Base-by-base conservation (phyloP, 2,113 vertebrate genomes). In the Chaetura pelagica region DNA sequence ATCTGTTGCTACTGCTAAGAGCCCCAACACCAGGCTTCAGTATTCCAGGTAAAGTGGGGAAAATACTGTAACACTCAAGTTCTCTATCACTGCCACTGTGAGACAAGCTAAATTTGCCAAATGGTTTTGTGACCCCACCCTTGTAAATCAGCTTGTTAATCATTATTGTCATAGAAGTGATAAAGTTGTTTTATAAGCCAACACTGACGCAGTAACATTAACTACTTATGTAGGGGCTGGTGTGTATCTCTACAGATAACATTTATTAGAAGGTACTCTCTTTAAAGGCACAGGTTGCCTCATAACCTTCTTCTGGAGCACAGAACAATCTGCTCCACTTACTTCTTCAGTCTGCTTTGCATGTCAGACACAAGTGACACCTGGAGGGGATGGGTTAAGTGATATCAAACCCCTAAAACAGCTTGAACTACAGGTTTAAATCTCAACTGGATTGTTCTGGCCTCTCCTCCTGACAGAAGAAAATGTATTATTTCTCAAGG, bases 101-200 rank as follows among this genome's bases (percentile, higher is more conserved):
- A 95, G 87, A 95, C 76, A 94, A 93, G 35, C 68, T 83, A 67
- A 87, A 88, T 81, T 59, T 87, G 87, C 79, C 58, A 88, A 92
- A 94, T 46, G 86, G 82, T 79, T 96, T 63, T 90, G 82, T 92
- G 79, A 97, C 96, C 82, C 89, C 94, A 89, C 96, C 96, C 89
- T 96, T 91, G 90, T 92, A 97, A 93, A 96, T 95, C 93, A 90
- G 89, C 35, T 91, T 91, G 97, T 97, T 97, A 97, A 97, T 97
- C 96, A 97, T 97, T 96, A 97, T 97, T 19, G 4, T 90, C 76
- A 82, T 6, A 84, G 68, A 74, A 48, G 80, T 1, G 89, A 96
- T 96, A 97, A 96, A 91, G 76, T 26, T 93, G 88, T 89, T 96
- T 96, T 96, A 96, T 91, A 93, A 91, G 90, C 81, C 95, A 94